Conservation (phyloP, 2,113 vertebrate genomes). For the Erpornis zantholeuca region DNA sequence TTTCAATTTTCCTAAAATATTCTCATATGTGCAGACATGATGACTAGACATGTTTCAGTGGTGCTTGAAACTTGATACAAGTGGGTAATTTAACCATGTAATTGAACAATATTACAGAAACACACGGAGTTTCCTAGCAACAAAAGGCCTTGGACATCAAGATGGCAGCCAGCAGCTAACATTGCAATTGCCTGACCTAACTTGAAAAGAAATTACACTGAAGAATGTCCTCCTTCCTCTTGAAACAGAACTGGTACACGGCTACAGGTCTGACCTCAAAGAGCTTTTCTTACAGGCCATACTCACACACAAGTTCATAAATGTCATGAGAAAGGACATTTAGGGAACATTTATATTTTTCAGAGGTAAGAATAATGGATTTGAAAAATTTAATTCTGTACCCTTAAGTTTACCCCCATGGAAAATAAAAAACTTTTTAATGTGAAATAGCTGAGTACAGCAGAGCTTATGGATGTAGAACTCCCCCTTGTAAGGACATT, state of each 20-base stretch:
- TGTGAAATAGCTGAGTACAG: neutral
- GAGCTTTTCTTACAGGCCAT: neutral
- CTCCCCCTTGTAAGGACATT: neutral
- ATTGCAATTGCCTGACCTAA: slow-evolving; percentile 14
- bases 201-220: neutral
- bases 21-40: slow-evolving; percentile 68
- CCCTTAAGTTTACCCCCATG: neutral
- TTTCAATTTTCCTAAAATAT: slow-evolving; percentile 66
- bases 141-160: slow-evolving; percentile 47
- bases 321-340: neutral
- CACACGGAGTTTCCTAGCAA: slow-evolving; percentile 55
- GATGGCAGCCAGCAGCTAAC: slow-evolving; percentile 33
- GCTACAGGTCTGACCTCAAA: neutral
- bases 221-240: neutral
- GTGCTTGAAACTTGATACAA: slow-evolving; percentile 52
- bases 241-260: neutral
- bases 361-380: neutral
- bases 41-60: slow-evolving; percentile 61
- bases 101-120: slow-evolving; percentile 58
- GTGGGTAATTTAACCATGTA: slow-evolving; percentile 47
- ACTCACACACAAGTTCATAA: neutral
- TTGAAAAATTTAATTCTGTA: neutral
- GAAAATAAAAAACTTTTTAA: neutral
- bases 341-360: neutral
- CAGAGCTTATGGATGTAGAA: neutral